Evolutionary conservation across 2,888 invertebrate species (phyloP).

Genomic region (Phragmatobia fuliginosa): DNA sequence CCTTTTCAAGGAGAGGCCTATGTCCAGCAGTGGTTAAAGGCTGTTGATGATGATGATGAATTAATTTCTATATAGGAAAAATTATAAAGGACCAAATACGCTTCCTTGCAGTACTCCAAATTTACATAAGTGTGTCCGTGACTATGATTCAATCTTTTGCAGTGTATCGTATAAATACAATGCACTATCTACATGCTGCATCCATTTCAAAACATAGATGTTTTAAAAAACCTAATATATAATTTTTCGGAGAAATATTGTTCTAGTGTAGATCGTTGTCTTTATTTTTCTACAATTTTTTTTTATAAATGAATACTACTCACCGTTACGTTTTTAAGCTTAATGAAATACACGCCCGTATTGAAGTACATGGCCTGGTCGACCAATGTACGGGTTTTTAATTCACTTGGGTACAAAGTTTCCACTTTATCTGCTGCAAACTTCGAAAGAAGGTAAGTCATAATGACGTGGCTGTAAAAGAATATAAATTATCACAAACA

Average conservation of each 20-base stretch:
- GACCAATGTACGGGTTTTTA: slow-evolving; percentile 54
- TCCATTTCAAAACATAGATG: too few relatives aligned
- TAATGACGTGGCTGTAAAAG: slow-evolving; percentile 54
- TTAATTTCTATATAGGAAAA: too few relatives aligned
- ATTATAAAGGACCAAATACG: neutral
- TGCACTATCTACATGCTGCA: too few relatives aligned
- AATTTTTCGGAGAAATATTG: too few relatives aligned
- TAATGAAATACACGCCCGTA: slow-evolving; percentile 55
- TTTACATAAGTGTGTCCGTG: neutral
- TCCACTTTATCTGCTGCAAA: slow-evolving; percentile 57
- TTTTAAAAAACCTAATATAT: too few relatives aligned
- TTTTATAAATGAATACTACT: neutral
- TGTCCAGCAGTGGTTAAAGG: neutral
- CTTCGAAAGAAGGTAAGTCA: slow-evolving; percentile 61
- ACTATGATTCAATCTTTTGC: neutral
- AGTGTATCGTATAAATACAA: neutral
- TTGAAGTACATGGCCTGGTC: slow-evolving; percentile 67
- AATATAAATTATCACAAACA: neutral
- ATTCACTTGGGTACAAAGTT: slow-evolving; percentile 61
- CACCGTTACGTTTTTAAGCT: slow-evolving; percentile 28
- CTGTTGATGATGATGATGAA: too few relatives aligned
- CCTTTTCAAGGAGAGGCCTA: neutral
- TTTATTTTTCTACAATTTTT: too few relatives aligned
- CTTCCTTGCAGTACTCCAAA: neutral
- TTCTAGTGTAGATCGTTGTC: too few relatives aligned